Evolutionary conservation across 2,888 invertebrate species (phyloP).

Genomic region (Caenorhabditis sp.): DNA sequence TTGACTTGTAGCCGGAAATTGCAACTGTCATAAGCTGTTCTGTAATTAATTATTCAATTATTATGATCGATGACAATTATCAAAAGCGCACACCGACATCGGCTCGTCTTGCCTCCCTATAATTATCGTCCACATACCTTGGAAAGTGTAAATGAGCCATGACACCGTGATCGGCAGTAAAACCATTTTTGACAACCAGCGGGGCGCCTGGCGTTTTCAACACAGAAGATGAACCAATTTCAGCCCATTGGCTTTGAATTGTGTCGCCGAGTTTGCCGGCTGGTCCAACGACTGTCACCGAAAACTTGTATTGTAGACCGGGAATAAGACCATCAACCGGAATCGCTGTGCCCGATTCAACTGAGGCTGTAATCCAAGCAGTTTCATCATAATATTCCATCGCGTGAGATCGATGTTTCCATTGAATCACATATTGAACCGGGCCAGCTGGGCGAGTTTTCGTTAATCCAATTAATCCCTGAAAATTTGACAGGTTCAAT

Average conservation of each 20-base stretch:
- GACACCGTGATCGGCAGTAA: constrained; percentile 60
- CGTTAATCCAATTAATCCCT: constrained; percentile 46
- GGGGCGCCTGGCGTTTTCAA: constrained; percentile 42
- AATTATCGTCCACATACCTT: constrained; percentile 15
- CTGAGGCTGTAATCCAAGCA: constrained; percentile 68
- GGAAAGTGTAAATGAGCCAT: constrained; percentile 56
- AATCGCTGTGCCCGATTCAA: constrained; percentile 57
- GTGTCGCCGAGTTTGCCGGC: constrained; percentile 60
- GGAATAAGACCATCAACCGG: constrained; percentile 64
- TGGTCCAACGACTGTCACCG: constrained; percentile 60
- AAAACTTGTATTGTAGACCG: constrained; percentile 66
- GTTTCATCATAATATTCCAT: constrained; percentile 57
- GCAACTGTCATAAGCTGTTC: constrained; percentile 50
- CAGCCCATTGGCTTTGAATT: constrained; percentile 62
- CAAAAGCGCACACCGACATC: background rate
- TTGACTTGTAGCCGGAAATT: constrained; percentile 44
- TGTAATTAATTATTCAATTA: constrained; percentile 6
- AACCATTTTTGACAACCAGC: constrained; percentile 53
- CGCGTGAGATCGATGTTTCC: constrained; percentile 55
- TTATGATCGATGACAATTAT: background rate
- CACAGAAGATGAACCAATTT: constrained; percentile 26
- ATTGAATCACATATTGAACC: constrained; percentile 51
- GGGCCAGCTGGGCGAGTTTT: constrained; percentile 43
- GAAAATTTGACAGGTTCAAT: background rate
- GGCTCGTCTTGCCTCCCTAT: background rate